phyloP scores from a whole-genome alignment of 2,888 invertebrate genomes.

The Alviniconcha strummeri region DNA sequence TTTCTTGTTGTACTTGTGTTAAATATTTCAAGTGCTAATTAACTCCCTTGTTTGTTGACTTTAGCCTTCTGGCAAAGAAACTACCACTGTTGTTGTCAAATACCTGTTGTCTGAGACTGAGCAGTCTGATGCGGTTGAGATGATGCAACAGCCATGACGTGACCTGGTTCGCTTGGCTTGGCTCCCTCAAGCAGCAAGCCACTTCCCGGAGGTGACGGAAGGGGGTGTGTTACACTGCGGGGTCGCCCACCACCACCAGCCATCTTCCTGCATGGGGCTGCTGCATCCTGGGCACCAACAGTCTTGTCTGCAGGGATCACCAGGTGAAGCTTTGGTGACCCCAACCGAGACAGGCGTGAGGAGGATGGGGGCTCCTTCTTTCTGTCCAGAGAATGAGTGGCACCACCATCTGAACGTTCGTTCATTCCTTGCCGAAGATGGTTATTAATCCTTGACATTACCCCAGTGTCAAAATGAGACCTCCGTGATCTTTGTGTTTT shows the following conservation, averaged over 20 bases:
- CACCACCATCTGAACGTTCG: background rate
- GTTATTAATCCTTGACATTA: background rate
- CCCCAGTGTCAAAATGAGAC: background rate
- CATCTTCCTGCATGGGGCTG: too few species aligned
- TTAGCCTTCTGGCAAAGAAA: too few species aligned
- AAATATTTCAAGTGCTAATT: too few species aligned
- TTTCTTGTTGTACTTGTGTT: too few species aligned
- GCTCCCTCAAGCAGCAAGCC: background rate
- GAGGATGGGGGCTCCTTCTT: background rate
- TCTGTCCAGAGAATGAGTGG: slow-evolving; percentile 17
- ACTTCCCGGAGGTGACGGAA: too few species aligned
- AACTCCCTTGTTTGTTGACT: too few species aligned
- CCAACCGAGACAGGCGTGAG: background rate
- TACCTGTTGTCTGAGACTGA: too few species aligned
- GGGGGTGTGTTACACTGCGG: slow-evolving; percentile 2
- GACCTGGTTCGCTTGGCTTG: background rate
- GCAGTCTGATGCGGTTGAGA: too few species aligned
- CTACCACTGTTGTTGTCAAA: too few species aligned
- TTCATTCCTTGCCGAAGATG: background rate
- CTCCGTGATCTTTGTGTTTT: background rate
- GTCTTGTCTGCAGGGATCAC: background rate
- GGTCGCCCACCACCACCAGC: background rate
- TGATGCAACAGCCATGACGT: too few species aligned
- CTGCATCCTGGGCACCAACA: too few species aligned
- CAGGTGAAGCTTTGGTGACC: background rate